phyloP scores from a whole-genome alignment of 2,888 invertebrate species.

The Lasioglossum villosulum region DNA sequence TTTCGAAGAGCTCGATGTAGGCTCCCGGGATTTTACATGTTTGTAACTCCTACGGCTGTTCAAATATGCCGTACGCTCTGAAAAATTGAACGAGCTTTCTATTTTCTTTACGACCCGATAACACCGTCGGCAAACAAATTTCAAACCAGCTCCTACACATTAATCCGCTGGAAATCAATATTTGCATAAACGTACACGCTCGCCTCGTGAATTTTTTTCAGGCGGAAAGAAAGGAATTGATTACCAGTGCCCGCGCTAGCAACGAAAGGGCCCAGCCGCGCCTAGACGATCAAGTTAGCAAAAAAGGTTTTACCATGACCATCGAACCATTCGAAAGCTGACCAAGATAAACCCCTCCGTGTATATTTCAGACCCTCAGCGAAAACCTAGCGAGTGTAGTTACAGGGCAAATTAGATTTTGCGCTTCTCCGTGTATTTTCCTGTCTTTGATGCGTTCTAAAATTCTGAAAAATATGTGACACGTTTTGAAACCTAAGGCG shows the following conservation, averaged over 20 bases:
- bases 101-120: neutral
- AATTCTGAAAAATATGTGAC: too few relatives aligned
- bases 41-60: neutral
- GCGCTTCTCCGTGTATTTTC: too few relatives aligned
- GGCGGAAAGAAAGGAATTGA: neutral
- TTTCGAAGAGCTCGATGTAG: neutral
- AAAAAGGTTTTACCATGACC: too few relatives aligned
- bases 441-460: too few relatives aligned
- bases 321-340: too few relatives aligned
- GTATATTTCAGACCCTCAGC: too few relatives aligned
- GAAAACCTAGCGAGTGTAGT: too few relatives aligned
- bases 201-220: neutral
- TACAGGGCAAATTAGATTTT: too few relatives aligned
- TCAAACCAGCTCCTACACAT: neutral
- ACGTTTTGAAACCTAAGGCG: too few relatives aligned
- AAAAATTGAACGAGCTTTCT: neutral
- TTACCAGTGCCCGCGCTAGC: neutral
- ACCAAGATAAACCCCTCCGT: too few relatives aligned
- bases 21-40: neutral
- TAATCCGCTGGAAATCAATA: neutral
- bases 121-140: neutral
- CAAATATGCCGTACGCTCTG: neutral
- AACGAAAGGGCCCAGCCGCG: too few relatives aligned
- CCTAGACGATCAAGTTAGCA: too few relatives aligned
- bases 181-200: neutral